phyloP scores from a whole-genome alignment of 2,888 invertebrate genomes.

The Tortrix viridana region DNA sequence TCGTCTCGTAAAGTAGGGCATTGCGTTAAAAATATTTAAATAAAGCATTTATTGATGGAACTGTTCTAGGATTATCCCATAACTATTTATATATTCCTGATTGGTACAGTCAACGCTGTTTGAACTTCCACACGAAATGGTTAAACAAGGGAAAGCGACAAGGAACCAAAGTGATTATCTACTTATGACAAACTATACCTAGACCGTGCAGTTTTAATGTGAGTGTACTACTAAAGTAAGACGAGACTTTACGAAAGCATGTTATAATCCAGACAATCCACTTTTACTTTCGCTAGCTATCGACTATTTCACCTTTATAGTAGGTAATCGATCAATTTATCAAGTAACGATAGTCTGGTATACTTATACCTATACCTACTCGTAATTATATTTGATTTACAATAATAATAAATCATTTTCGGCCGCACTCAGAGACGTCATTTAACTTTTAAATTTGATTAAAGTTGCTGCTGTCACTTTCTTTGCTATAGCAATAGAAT shows the following conservation, averaged over 20 bases:
- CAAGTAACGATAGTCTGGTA: neutral
- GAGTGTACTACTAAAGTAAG: conserved; percentile 1
- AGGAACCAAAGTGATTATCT: too few relatives aligned
- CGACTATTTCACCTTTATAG: conserved; percentile 23
- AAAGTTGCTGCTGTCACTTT: too few relatives aligned
- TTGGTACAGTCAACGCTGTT: neutral
- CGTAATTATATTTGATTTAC: too few relatives aligned
- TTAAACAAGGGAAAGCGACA: too few relatives aligned
- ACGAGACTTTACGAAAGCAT: conserved; percentile 7
- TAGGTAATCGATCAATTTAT: conserved; percentile 29
- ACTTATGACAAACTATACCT: neutral
- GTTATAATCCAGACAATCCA: conserved; percentile 5
- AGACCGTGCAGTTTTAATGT: neutral
- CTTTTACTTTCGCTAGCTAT: conserved; percentile 31
- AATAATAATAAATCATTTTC: too few relatives aligned
- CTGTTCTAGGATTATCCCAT: neutral
- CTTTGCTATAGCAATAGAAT: too few relatives aligned
- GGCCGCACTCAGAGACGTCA: too few relatives aligned
- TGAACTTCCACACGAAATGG: too few relatives aligned
- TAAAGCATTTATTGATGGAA: too few relatives aligned
- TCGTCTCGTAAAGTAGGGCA: conserved; percentile 16
- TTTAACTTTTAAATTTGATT: too few relatives aligned
- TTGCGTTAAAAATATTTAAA: neutral
- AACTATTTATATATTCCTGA: conserved; percentile 1
- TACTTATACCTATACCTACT: too few relatives aligned